Evolutionary conservation across 2,113 vertebrate genomes (phyloP).

Genomic region (Pandion haliaetus): DNA sequence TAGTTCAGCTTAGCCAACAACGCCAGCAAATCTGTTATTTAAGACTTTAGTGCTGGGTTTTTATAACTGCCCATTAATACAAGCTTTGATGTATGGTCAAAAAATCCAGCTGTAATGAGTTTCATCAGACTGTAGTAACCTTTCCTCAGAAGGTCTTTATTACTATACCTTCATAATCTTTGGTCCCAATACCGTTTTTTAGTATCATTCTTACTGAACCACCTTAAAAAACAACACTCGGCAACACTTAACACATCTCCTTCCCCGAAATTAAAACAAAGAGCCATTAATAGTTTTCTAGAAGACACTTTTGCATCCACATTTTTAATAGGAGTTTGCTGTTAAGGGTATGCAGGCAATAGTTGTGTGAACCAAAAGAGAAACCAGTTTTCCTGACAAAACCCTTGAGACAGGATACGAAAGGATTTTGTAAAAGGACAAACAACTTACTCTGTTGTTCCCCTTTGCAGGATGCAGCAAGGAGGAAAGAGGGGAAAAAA

Average conservation of each 20-base stretch:
- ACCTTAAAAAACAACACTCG: background rate
- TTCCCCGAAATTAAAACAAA: conserved; percentile 39
- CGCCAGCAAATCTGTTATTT: conserved; percentile 69
- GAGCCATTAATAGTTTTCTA: background rate
- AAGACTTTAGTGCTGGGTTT: conserved; percentile 65
- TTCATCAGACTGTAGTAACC: conserved; percentile 40
- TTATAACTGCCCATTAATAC: conserved; percentile 68
- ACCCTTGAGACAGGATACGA: background rate
- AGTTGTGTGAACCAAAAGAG: background rate
- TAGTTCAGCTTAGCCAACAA: conserved; percentile 64
- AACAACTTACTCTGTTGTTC: conserved; percentile 77
- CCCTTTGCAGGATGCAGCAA: conserved; percentile 69
- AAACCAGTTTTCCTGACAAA: background rate
- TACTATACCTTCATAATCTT: conserved; percentile 48
- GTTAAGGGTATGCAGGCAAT: background rate
- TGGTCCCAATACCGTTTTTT: background rate
- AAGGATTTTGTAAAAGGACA: background rate
- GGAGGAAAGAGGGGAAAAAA: conserved; percentile 13
- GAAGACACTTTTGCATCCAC: background rate
- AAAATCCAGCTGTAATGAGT: conserved; percentile 59
- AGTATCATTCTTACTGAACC: background rate
- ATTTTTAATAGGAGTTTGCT: background rate
- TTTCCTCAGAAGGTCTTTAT: conserved; percentile 54
- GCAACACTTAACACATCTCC: background rate
- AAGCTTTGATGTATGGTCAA: conserved; percentile 70